Conservation (phyloP, 2,113 vertebrate genomes). For the Cyprinodon tularosa region DNA sequence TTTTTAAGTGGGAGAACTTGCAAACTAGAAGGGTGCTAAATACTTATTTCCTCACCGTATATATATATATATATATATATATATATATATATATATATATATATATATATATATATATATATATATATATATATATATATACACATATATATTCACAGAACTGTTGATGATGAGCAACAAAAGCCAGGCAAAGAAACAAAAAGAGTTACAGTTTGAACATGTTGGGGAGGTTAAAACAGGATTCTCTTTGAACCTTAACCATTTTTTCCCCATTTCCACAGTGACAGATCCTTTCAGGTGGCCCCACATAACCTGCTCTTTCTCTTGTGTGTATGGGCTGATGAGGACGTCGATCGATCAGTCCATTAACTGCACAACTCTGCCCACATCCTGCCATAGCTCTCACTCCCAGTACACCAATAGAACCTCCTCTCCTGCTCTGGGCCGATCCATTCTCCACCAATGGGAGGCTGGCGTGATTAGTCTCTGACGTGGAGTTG, state of each 20-base stretch:
- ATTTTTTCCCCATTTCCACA: not conserved
- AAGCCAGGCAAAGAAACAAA: too few species aligned
- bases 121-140: too few species aligned
- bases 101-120: too few species aligned
- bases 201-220: too few species aligned
- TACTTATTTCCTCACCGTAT: too few species aligned
- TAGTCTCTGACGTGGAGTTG: slow-evolving; percentile 25
- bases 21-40: too few species aligned
- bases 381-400: slow-evolving; percentile 48
- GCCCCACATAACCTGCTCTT: slow-evolving; percentile 46
- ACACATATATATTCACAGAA: too few species aligned
- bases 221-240: too few species aligned
- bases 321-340: slow-evolving; percentile 48
- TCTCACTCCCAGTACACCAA: slow-evolving; percentile 61
- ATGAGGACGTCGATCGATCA: slow-evolving; percentile 63
- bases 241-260: not conserved
- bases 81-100: too few species aligned
- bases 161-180: too few species aligned
- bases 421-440: slow-evolving; percentile 69
- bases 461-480: slow-evolving; percentile 72
- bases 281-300: not conserved
- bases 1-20: too few species aligned
- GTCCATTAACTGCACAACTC: slow-evolving; percentile 44
- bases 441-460: slow-evolving; percentile 76
- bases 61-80: too few species aligned